Evolutionary conservation across 2,113 vertebrate genomes (phyloP).

Genomic region (Grantiella picta): DNA sequence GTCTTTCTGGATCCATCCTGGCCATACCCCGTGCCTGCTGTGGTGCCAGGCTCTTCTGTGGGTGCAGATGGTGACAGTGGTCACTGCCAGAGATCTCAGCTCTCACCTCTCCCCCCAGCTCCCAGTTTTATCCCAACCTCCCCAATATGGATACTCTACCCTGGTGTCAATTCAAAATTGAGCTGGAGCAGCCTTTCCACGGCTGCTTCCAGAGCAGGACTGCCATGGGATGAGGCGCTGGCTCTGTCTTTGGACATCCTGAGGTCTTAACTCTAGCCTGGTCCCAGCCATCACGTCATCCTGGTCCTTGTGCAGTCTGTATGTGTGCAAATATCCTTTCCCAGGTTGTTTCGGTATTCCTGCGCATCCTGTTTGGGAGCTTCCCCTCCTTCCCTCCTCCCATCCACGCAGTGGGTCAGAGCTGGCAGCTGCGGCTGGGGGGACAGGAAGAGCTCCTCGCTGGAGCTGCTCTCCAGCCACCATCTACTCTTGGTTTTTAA

Average conservation of each 20-base stretch:
- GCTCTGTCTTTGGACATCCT: neutral
- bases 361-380: accelerated
- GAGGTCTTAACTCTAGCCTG: neutral
- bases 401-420: neutral
- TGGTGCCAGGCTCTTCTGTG: accelerated
- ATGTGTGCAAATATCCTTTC: accelerated
- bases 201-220: neutral
- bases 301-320: neutral
- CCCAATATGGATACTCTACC: neutral
- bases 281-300: neutral
- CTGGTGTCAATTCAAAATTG: neutral
- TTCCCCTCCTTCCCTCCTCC: neutral
- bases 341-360: neutral
- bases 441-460: neutral
- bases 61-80: neutral
- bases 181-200: neutral
- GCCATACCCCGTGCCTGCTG: accelerated
- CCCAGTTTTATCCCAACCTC: neutral
- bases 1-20: neutral
- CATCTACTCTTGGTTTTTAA: neutral
- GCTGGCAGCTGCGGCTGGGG: neutral
- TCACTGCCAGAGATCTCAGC: neutral
- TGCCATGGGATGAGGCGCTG: neutral
- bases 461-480: neutral
- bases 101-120: neutral